Evolutionary conservation across 2,888 invertebrate species (phyloP).

Genomic region (Rhabditoides inermis): DNA sequence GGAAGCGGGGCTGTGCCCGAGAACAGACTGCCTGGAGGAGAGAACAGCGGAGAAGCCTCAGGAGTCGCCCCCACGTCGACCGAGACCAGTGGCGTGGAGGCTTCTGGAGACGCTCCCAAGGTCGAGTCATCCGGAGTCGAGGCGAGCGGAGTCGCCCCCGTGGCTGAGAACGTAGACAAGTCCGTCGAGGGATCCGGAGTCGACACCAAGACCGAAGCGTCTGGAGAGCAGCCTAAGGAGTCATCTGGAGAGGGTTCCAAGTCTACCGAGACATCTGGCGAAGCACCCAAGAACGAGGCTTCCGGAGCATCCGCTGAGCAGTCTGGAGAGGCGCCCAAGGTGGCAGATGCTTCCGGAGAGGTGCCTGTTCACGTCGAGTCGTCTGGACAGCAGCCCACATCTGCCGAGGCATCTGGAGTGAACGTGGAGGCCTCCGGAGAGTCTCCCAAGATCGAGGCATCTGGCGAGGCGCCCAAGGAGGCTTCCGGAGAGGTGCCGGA

Average conservation of each 20-base stretch:
- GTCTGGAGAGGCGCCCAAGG: neutral
- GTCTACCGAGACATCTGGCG: neutral
- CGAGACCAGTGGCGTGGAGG: no score
- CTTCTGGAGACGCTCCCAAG: no score
- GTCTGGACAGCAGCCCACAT: no score
- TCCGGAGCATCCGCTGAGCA: neutral
- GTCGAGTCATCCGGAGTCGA: constrained; percentile 7
- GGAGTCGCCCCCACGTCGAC: no score
- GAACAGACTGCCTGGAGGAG: no score
- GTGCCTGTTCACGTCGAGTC: no score
- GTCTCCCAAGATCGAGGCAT: neutral
- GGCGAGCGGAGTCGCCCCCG: neutral
- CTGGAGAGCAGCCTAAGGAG: neutral
- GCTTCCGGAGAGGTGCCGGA: no score
- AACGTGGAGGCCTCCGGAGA: neutral
- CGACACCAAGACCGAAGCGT: neutral
- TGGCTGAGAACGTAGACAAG: no score
- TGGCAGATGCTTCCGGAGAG: neutral
- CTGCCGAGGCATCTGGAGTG: no score
- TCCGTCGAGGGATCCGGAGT: constrained; percentile 6
- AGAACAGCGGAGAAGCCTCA: no score
- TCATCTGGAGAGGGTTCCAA: neutral
- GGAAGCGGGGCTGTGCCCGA: no score
- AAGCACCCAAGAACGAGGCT: neutral
- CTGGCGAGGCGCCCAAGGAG: constrained; percentile 3